Evolutionary conservation across 2,888 invertebrate genomes (phyloP).

Genomic region (Epirrhoe tristata): DNA sequence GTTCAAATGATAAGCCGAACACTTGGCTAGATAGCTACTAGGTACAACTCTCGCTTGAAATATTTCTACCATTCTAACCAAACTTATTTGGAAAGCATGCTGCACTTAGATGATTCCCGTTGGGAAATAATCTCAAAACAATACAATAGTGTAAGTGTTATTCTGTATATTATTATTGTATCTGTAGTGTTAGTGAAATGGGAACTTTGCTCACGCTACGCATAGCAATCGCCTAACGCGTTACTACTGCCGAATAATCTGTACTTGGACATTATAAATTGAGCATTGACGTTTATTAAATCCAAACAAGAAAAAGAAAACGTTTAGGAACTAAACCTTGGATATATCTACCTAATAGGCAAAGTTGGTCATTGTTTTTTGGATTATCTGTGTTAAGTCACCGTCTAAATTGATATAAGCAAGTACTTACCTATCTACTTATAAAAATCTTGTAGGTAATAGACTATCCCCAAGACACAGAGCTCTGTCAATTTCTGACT

Average conservation of each 20-base stretch:
- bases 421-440: too few relatives aligned
- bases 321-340: not conserved
- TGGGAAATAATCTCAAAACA: slow-evolving; percentile 30
- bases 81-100: slow-evolving; percentile 28
- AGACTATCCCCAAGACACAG: too few relatives aligned
- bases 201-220: slow-evolving; percentile 24
- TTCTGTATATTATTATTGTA: not conserved
- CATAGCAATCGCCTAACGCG: slow-evolving; percentile 12
- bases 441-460: too few relatives aligned
- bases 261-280: not conserved
- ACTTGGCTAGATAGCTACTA: not conserved
- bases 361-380: too few relatives aligned
- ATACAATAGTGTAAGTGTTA: slow-evolving; percentile 28
- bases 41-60: slow-evolving; percentile 34
- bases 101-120: slow-evolving; percentile 34
- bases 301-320: not conserved
- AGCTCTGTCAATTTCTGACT: too few relatives aligned
- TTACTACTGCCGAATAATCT: not conserved
- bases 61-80: slow-evolving; percentile 30
- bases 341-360: too few relatives aligned
- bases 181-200: slow-evolving; percentile 15
- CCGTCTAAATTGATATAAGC: too few relatives aligned
- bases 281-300: not conserved
- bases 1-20: not conserved
- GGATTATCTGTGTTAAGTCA: too few relatives aligned